Conservation (phyloP, 2,888 invertebrate species). For the Phasia obesa region DNA sequence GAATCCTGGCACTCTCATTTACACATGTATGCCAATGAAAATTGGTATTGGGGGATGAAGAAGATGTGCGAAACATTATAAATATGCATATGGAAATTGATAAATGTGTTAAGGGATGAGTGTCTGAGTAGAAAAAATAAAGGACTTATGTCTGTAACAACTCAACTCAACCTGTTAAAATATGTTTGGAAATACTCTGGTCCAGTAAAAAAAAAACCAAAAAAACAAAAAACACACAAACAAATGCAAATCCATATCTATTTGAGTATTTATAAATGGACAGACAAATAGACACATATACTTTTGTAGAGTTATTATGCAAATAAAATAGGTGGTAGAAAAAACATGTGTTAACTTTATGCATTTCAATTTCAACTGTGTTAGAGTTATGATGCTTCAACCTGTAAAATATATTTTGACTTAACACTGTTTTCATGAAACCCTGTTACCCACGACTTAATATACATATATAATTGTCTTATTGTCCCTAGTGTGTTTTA, state of each 20-base stretch:
- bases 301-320: too few relatives aligned
- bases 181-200: constrained; percentile 25
- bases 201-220: constrained; percentile 11
- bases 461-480: constrained; percentile 67
- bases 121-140: constrained; percentile 9
- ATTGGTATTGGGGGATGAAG: background rate
- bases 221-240: too few relatives aligned
- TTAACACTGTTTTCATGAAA: background rate
- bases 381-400: too few relatives aligned
- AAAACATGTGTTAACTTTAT: too few relatives aligned
- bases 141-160: constrained; percentile 44
- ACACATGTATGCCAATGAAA: constrained; percentile 30
- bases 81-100: constrained; percentile 70
- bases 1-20: constrained; percentile 49
- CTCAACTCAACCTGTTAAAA: constrained; percentile 33
- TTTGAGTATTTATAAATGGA: constrained; percentile 21
- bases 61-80: constrained; percentile 42
- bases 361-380: too few relatives aligned
- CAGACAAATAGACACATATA: background rate
- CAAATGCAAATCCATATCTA: constrained; percentile 59
- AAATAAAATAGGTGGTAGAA: too few relatives aligned
- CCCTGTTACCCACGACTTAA: constrained; percentile 15
- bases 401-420: background rate
- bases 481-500: constrained; percentile 62
- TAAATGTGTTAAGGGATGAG: constrained; percentile 25